These are phyloP conservation scores for Cepphus grylle DNA, from an alignment of 2,113 vertebrate genomes.

Conservation along the genomic window DNA sequence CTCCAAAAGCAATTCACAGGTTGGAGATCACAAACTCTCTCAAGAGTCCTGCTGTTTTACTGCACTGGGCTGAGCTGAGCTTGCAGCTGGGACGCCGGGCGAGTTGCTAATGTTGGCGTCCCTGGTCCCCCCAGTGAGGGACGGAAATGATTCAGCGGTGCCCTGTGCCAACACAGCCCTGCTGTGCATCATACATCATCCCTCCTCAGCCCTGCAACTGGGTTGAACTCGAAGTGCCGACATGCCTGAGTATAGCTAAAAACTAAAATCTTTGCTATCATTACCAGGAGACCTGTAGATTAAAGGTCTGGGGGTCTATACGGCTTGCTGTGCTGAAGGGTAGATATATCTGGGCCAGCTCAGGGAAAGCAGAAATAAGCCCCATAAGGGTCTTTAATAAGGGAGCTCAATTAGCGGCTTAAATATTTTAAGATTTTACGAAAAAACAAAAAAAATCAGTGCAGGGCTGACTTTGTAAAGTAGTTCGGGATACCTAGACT, in stretches of 20 bases:
- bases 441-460: background rate
- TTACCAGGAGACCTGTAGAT: background rate
- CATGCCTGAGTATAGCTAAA: background rate
- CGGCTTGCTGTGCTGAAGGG: background rate
- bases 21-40: background rate
- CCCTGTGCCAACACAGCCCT: background rate
- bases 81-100: background rate
- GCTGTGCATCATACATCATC: background rate
- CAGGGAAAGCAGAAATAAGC: background rate
- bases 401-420: background rate
- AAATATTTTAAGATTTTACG: background rate
- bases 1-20: background rate
- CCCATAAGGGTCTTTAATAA: background rate
- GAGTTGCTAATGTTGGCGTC: background rate
- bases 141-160: background rate
- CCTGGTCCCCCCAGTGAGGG: background rate
- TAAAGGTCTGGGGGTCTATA: background rate
- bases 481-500: background rate
- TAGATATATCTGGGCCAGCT: background rate
- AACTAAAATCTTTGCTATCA: background rate
- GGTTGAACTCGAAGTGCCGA: fast-evolving
- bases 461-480: background rate
- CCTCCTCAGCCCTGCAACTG: background rate
- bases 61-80: background rate
- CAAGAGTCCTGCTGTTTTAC: background rate